Percentiles rank a stretch among this genome's conserved stretches.
These are phyloP conservation scores for Poecilus cupreus DNA, from an alignment of 2,888 invertebrate species.

Conservation along the genomic window DNA sequence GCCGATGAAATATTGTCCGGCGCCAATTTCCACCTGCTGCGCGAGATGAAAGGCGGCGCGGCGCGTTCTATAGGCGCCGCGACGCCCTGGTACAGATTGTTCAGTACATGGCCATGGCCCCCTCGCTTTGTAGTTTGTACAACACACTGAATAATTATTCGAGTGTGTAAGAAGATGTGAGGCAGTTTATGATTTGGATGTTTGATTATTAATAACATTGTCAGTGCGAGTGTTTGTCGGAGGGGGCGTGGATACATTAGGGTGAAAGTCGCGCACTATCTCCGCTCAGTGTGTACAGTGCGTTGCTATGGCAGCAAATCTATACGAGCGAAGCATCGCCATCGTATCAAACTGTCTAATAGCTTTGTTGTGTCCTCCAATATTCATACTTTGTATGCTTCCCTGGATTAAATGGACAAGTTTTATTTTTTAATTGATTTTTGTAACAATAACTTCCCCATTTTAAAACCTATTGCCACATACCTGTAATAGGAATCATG, in stretches of 20 bases:
- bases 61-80: constrained; percentile 43
- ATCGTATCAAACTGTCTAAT: constrained; percentile 8
- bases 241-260: constrained; percentile 32
- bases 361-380: background rate
- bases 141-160: too few species aligned
- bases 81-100: constrained; percentile 49
- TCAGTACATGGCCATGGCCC: too few species aligned
- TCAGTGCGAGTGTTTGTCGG: constrained; percentile 16
- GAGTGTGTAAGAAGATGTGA: background rate
- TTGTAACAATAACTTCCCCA: too few species aligned
- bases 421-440: background rate
- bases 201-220: constrained; percentile 46
- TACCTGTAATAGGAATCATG: too few species aligned
- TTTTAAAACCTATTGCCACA: too few species aligned
- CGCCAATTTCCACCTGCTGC: constrained; percentile 36
- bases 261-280: constrained; percentile 17
- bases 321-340: constrained; percentile 24
- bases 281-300: constrained; percentile 24
- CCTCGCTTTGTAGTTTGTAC: too few species aligned
- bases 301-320: constrained; percentile 20
- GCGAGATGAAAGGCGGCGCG: constrained; percentile 27
- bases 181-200: constrained; percentile 8
- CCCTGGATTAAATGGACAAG: background rate
- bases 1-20: constrained; percentile 27
- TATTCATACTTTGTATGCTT: background rate